A percentile compares a stretch with the other conserved stretches of the same genome.
These are phyloP conservation scores for Mellivora capensis DNA, from an alignment of 2,113 vertebrate genomes.

Conservation along the genomic window DNA sequence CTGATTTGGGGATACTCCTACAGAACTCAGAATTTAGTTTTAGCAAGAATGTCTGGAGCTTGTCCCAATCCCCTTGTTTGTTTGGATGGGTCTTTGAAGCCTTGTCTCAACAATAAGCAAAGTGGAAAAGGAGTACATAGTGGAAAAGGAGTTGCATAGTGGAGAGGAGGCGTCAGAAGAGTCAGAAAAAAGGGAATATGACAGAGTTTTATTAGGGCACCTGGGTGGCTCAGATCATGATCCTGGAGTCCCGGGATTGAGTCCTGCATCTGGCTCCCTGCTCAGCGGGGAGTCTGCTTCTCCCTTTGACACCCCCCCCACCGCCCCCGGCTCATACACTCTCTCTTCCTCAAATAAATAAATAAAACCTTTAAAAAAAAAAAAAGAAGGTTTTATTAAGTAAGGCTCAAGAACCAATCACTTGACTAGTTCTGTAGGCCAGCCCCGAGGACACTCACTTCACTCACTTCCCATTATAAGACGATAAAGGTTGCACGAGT, in stretches of 20 bases:
- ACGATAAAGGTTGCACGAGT: neutral
- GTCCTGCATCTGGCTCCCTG: no score
- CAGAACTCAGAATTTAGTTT: neutral
- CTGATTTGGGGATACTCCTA: neutral
- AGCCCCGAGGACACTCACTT: neutral
- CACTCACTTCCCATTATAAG: neutral
- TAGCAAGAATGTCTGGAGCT: neutral
- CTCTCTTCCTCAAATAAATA: no score
- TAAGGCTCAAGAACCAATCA: neutral
- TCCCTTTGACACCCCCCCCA: no score
- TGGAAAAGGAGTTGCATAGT: no score
- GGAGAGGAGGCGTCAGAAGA: neutral
- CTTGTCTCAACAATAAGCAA: neutral
- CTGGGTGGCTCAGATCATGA: no score
- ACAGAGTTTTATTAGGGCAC: neutral
- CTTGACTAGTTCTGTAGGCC: neutral
- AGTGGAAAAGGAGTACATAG: no score
- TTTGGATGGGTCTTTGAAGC: neutral
- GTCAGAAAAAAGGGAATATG: neutral
- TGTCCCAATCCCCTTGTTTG: neutral
- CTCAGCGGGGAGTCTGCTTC: no score
- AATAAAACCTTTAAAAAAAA: no score
- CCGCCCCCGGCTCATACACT: no score
- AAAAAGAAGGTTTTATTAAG: neutral
- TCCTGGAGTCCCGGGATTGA: no score